Conservation (phyloP, 2,888 invertebrate species). For the Agrotis puta region DNA sequence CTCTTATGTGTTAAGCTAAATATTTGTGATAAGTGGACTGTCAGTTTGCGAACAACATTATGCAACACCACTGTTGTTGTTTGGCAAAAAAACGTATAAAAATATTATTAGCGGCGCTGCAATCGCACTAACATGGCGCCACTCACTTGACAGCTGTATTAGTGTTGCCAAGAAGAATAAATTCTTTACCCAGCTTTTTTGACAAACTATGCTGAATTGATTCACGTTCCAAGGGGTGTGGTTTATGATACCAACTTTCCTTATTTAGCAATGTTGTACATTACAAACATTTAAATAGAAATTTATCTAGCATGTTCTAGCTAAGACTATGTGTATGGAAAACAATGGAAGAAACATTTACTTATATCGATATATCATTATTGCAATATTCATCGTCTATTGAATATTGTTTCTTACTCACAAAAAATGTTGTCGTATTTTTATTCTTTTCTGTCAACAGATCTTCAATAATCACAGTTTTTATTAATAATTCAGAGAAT, state of each 20-base stretch:
- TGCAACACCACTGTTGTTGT: slow-evolving; percentile 1
- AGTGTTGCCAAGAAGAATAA: slow-evolving; percentile 10
- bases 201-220: slow-evolving; percentile 4
- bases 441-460: slow-evolving; percentile 41
- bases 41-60: slow-evolving; percentile 8
- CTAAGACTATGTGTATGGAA: slow-evolving; percentile 63
- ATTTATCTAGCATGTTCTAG: slow-evolving; percentile 69
- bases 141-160: neutral
- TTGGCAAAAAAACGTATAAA: slow-evolving; percentile 21
- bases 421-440: slow-evolving; percentile 58
- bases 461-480: slow-evolving; percentile 70
- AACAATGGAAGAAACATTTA: slow-evolving; percentile 72
- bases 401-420: slow-evolving; percentile 43
- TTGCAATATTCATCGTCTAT: slow-evolving; percentile 49
- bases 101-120: neutral
- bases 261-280: slow-evolving; percentile 23
- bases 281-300: slow-evolving; percentile 33
- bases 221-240: neutral
- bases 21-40: slow-evolving; percentile 3
- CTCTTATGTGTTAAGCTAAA: neutral
- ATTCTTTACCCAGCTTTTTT: slow-evolving; percentile 9
- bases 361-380: slow-evolving; percentile 48
- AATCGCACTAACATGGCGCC: neutral
- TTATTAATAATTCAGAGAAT: slow-evolving; percentile 21
- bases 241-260: neutral